Conservation (phyloP, 92 coral and sea anemone species). For the Siderastrea siderea region DNA sequence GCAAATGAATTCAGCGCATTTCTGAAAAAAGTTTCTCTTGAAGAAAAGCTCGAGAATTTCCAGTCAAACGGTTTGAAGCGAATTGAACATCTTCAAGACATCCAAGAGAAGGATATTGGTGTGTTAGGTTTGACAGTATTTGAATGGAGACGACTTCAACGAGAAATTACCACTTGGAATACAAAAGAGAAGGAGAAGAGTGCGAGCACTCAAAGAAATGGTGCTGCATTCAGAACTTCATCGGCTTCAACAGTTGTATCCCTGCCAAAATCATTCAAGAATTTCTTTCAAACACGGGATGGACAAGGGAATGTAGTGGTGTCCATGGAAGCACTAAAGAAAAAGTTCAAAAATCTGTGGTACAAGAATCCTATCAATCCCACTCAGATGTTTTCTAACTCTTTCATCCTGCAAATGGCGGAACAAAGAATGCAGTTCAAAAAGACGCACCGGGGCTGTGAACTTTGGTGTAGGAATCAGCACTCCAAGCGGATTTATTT, state of each 20-base stretch:
- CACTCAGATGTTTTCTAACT: slow-evolving; percentile 48
- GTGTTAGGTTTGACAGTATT: not conserved
- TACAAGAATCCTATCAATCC: slow-evolving; percentile 54
- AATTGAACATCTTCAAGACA: not conserved
- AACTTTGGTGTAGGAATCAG: slow-evolving; percentile 49
- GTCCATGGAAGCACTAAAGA: not conserved
- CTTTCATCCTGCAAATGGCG: slow-evolving; percentile 62
- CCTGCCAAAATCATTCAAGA: slow-evolving; percentile 19
- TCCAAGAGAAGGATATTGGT: not conserved
- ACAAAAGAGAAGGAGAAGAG: not conserved
- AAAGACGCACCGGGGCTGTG: slow-evolving; percentile 34
- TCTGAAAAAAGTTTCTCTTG: not conserved
- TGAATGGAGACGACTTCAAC: not conserved
- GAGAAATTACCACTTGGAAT: not conserved
- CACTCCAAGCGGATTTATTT: slow-evolving; percentile 31
- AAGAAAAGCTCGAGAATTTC: too few species aligned
- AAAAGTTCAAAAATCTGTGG: slow-evolving; percentile 59
- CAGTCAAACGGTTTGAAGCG: not conserved
- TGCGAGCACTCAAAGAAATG: not conserved
- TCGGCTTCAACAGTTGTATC: not conserved
- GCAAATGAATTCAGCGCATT: not conserved
- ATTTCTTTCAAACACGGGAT: slow-evolving; percentile 43
- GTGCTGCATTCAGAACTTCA: not conserved
- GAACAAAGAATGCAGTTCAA: slow-evolving; percentile 50
- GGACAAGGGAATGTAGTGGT: slow-evolving; percentile 35